Percentiles rank a stretch among this genome's conserved stretches.
Conservation (phyloP, 2,888 invertebrate species). For the Drosophila mayaguana region DNA sequence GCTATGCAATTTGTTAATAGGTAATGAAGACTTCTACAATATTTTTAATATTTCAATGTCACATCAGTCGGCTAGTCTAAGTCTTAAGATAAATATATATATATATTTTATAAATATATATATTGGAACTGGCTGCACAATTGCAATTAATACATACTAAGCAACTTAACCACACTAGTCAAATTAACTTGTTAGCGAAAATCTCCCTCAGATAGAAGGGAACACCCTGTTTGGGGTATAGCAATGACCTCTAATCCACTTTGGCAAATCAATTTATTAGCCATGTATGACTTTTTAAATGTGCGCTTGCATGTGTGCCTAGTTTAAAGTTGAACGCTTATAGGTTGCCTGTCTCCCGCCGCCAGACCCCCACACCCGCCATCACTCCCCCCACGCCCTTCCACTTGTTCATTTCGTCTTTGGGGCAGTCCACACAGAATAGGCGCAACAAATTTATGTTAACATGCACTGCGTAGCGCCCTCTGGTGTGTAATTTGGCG, state of each 20-base stretch:
- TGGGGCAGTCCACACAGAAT: slow-evolving; percentile 55
- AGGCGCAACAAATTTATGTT: slow-evolving; percentile 79
- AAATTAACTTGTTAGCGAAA: neutral
- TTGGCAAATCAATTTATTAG: slow-evolving; percentile 84
- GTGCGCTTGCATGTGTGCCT: slow-evolving; percentile 81
- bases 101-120: too few relatives aligned
- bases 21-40: too few relatives aligned
- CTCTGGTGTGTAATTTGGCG: slow-evolving; percentile 83
- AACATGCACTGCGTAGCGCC: slow-evolving; percentile 81
- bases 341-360: slow-evolving; percentile 12
- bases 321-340: slow-evolving; percentile 67
- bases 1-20: too few relatives aligned
- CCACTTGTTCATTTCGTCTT: slow-evolving; percentile 12
- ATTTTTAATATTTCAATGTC: too few relatives aligned
- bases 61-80: too few relatives aligned
- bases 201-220: too few relatives aligned
- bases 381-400: neutral
- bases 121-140: neutral
- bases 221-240: slow-evolving; percentile 57
- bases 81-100: too few relatives aligned
- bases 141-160: neutral
- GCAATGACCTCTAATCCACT: slow-evolving; percentile 79
- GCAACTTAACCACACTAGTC: too few relatives aligned
- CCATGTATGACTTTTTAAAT: slow-evolving; percentile 83
- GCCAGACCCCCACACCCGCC: too few relatives aligned